Base-by-base conservation (phyloP, 2,888 invertebrate species). In the Helleia helle region DNA sequence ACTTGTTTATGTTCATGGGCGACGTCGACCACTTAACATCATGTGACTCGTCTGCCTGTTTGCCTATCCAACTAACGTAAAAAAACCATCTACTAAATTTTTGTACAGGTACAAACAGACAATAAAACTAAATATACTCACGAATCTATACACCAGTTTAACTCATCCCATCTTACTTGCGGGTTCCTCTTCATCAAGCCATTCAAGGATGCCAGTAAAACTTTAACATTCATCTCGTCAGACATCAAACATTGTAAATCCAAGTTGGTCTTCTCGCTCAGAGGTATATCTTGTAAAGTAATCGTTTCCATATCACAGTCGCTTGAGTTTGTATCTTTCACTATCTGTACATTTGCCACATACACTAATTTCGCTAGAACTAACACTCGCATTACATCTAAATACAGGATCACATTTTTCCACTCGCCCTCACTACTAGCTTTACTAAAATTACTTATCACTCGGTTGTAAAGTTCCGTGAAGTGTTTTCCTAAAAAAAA, bases 141-240 rank as follows among this genome's bases (percentile, higher is more conserved):
- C 91, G 88, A 75, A 62, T 86, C 85, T 59, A 87, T 75, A 57
- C 90, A 80, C 91, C 93, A 94, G 42, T 88, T 88, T 47, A 92
- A 75, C 62, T 91, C 90, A 7, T 86, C 65, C 93, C 94, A 94
- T 52, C 88, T 87, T 47, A 88, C 87, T 49, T 88, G 86, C 4
- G 86, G 83, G 47, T 90, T 86, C 54, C 88, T 84, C 49, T 76
- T 77, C 42, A 88, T 64, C 51, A 87, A 79, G 54, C 80, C 80
- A 68, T 90, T 89, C 77, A 91, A 91, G 36, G 88, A 86, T 38
- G 86, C 83, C 30, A 91, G 70, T 52, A 88, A 68, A 38, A 86
- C 84, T 51, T 90, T 86, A 13, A 87, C 80, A 36, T 87, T 77
- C 4, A 83, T 73, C 47, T 85, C 85, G 38, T 89, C 87, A 54